These are phyloP conservation scores for Parelbella ahira DNA, from an alignment of 2,888 invertebrate species.

Conservation along the genomic window DNA sequence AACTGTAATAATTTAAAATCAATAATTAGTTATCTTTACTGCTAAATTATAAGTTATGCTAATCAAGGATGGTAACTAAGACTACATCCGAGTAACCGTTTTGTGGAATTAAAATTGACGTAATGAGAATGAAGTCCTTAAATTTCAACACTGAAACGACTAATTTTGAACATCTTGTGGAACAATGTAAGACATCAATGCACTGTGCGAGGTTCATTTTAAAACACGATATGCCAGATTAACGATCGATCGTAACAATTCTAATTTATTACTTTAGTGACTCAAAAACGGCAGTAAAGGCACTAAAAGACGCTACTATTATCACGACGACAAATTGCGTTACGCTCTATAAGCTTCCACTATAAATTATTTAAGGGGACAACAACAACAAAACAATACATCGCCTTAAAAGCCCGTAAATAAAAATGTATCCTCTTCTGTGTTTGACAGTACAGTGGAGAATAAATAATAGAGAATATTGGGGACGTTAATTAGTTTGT, in stretches of 20 bases:
- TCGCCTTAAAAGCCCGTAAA: conserved; percentile 21
- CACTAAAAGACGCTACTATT: conserved; percentile 4
- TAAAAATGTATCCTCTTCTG: conserved; percentile 16
- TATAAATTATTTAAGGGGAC: conserved; percentile 21
- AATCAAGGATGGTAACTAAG: no score
- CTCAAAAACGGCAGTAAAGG: conserved; percentile 2
- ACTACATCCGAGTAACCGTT: no score
- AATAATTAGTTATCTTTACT: no score
- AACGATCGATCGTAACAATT: background rate
- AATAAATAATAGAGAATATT: conserved; percentile 17
- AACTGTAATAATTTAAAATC: no score
- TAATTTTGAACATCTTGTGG: no score
- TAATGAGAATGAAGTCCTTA: no score
- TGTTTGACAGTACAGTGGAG: conserved; percentile 18
- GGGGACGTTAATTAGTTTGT: conserved; percentile 24
- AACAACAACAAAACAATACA: conserved; percentile 23
- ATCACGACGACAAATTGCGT: conserved; percentile 20
- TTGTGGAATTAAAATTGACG: no score
- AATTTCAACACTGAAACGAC: no score
- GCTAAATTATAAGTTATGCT: no score
- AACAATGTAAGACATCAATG: no score
- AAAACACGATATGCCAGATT: no score
- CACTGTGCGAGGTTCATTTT: no score
- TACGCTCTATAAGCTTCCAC: conserved; percentile 16
- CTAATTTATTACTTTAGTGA: background rate